phyloP scores from a whole-genome alignment of 2,888 invertebrate genomes.

The Neoitamus cyanurus region DNA sequence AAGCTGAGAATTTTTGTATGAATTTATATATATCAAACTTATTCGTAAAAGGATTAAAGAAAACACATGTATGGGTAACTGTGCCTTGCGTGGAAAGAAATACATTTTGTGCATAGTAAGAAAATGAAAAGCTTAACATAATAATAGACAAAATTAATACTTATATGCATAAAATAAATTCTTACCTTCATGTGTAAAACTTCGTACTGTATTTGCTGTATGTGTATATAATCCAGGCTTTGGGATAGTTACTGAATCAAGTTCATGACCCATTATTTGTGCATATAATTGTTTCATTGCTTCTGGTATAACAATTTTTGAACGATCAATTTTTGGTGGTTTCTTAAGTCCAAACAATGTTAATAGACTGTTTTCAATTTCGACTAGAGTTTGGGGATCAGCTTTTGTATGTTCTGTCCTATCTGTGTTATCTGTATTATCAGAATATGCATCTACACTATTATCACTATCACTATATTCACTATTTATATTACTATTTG shows the following conservation, averaged over 20 bases:
- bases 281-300: conserved; percentile 84
- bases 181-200: conserved; percentile 83
- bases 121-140: too few species aligned
- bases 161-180: conserved; percentile 56
- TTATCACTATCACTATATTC: conserved; percentile 52
- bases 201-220: conserved; percentile 86
- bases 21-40: too few species aligned
- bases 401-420: conserved; percentile 53
- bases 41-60: too few species aligned
- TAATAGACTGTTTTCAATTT: conserved; percentile 66
- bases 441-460: conserved; percentile 53
- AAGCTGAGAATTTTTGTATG: too few species aligned
- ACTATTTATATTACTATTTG: conserved; percentile 44
- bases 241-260: conserved; percentile 74
- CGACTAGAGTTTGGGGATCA: conserved; percentile 67
- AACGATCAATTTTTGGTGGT: conserved; percentile 66
- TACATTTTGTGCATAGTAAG: too few species aligned
- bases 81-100: too few species aligned
- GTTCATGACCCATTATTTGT: conserved; percentile 73
- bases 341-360: conserved; percentile 66
- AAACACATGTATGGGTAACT: too few species aligned
- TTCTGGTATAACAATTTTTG: conserved; percentile 74
- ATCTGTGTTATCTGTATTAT: conserved; percentile 51
- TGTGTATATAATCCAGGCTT: conserved; percentile 77
- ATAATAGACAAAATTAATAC: conserved; percentile 58